These are phyloP conservation scores for Xyrichtys novacula DNA, from an alignment of 2,797 vertebrate genomes.

Conservation along the genomic window DNA sequence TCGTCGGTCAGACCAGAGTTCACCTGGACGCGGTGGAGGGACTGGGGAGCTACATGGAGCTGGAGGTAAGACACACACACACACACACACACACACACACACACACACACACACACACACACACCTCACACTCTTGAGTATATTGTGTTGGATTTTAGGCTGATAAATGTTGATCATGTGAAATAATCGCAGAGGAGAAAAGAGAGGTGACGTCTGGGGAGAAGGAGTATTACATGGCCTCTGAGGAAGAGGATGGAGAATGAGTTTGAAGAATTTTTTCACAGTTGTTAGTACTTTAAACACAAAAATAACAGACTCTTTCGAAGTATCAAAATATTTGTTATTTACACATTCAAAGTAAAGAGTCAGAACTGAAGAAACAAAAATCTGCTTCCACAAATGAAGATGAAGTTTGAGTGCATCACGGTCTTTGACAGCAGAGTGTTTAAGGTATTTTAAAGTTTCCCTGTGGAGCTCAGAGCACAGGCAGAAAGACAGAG, in stretches of 20 bases:
- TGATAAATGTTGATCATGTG: too few relatives aligned
- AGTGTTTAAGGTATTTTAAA: background rate
- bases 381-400: background rate
- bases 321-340: too few relatives aligned
- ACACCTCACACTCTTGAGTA: background rate
- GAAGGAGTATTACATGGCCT: too few relatives aligned
- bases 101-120: background rate
- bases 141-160: too few relatives aligned
- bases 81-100: background rate
- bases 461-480: background rate
- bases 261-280: too few relatives aligned
- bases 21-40: conserved; percentile 83
- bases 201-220: too few relatives aligned
- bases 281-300: too few relatives aligned
- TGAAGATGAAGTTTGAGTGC: background rate
- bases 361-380: background rate
- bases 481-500: conserved; percentile 1
- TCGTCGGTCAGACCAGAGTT: conserved; percentile 88
- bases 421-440: background rate
- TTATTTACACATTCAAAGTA: background rate
- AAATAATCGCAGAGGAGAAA: too few relatives aligned
- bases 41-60: conserved; percentile 89
- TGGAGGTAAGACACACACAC: conserved; percentile 81
- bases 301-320: too few relatives aligned
- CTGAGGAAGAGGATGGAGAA: too few relatives aligned